Evolutionary conservation across 2,113 vertebrate species (phyloP).

Genomic region (Cranoglanis bouderius): DNA sequence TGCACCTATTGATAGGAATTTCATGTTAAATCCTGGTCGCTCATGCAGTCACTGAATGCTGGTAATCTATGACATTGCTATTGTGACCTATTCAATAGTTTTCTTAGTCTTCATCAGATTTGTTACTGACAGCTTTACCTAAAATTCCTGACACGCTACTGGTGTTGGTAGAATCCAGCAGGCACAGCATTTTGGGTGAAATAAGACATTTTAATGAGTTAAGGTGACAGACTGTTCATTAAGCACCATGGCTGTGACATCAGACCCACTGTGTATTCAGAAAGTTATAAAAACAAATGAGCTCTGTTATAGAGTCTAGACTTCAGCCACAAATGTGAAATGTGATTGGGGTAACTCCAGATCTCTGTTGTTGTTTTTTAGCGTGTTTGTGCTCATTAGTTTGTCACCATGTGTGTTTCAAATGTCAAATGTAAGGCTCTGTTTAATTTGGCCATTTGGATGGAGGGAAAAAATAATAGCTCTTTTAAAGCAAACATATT

Average conservation of each 20-base stretch:
- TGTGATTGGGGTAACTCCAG: not conserved
- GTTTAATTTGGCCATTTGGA: conserved; percentile 55
- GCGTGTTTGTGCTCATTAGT: conserved; percentile 31
- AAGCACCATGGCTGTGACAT: not conserved
- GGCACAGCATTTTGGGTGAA: not conserved
- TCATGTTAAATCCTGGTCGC: not conserved
- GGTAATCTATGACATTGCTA: not conserved
- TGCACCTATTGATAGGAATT: not conserved
- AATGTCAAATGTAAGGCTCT: conserved; percentile 33
- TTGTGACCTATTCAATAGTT: not conserved
- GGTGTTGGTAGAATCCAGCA: not conserved
- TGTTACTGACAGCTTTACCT: not conserved
- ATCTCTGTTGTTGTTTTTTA: not conserved
- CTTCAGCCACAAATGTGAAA: conserved; percentile 6
- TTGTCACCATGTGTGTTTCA: conserved; percentile 11
- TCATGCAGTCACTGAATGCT: not conserved
- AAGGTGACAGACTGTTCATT: not conserved
- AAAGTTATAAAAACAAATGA: conserved; percentile 44
- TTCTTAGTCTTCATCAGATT: not conserved
- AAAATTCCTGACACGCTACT: not conserved
- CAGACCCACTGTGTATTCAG: not conserved
- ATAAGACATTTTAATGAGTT: not conserved
- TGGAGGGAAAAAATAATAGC: conserved; percentile 56
- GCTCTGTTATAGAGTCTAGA: conserved; percentile 60
- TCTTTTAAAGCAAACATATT: conserved; percentile 72